Evolutionary conservation across 2,797 vertebrate genomes (phyloP).

Genomic region (Ceyx erithaca): DNA sequence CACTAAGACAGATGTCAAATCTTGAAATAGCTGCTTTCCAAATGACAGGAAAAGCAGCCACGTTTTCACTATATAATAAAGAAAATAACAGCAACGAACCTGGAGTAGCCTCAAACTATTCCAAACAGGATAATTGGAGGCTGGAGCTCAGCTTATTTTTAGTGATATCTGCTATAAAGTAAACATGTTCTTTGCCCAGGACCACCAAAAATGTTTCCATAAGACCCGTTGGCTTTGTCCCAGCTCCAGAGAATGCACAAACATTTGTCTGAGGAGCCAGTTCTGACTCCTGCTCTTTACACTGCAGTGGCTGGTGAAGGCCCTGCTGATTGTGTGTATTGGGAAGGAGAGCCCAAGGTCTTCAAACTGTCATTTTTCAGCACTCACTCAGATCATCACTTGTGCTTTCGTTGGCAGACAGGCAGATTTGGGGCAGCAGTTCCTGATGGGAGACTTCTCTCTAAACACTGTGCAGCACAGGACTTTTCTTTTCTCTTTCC

Average conservation of each 20-base stretch:
- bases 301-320: constrained; percentile 12
- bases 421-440: not conserved
- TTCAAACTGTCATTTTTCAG: constrained; percentile 39
- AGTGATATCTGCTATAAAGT: constrained; percentile 62
- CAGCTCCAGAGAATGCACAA: constrained; percentile 51
- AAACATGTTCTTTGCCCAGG: constrained; percentile 50
- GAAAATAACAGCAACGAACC: constrained; percentile 34
- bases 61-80: constrained; percentile 28
- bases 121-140: constrained; percentile 51
- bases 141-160: constrained; percentile 53
- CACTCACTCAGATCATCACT: not conserved
- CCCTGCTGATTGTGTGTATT: not conserved
- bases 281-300: constrained; percentile 36
- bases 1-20: constrained; percentile 35
- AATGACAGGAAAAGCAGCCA: constrained; percentile 45
- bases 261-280: constrained; percentile 42
- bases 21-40: constrained; percentile 49
- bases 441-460: not conserved
- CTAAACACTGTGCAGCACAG: not conserved
- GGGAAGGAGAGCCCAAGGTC: not conserved
- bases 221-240: constrained; percentile 45
- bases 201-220: constrained; percentile 73
- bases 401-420: constrained; percentile 22
- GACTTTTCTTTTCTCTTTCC: not conserved
- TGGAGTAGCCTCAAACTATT: constrained; percentile 30